Conservation (phyloP, 2,888 invertebrate genomes). For the Anarsia innoxiella region DNA sequence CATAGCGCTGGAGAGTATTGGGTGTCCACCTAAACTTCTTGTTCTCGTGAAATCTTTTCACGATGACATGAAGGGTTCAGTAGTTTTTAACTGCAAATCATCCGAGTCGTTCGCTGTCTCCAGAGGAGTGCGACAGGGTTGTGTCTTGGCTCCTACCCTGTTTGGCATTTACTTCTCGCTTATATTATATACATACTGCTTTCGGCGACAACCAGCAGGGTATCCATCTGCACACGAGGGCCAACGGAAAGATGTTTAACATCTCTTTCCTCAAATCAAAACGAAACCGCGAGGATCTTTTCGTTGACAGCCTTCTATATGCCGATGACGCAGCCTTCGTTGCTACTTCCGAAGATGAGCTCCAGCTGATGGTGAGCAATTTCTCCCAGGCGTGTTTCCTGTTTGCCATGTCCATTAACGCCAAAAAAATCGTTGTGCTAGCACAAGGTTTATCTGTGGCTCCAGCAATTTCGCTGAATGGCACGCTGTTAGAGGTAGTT, state of each 20-base stretch:
- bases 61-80: slow-evolving; percentile 3
- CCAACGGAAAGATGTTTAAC: not conserved
- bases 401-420: slow-evolving; percentile 2
- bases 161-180: slow-evolving; percentile 2
- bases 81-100: slow-evolving; percentile 2
- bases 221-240: not conserved
- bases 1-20: slow-evolving; percentile 1
- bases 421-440: not conserved
- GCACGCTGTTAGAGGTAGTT: not conserved
- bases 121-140: slow-evolving; percentile 8
- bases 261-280: not conserved
- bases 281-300: slow-evolving; percentile 1
- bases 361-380: not conserved
- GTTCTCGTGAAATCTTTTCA: slow-evolving; percentile 3
- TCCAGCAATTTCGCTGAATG: not conserved
- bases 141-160: slow-evolving; percentile 1
- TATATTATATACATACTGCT: slow-evolving; percentile 14
- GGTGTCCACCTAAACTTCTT: slow-evolving; percentile 8
- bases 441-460: not conserved
- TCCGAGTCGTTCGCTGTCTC: slow-evolving; percentile 2
- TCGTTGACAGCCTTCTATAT: slow-evolving; percentile 1
- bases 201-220: slow-evolving; percentile 10
- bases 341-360: not conserved
- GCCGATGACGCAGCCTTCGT: slow-evolving; percentile 7
- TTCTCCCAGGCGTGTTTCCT: not conserved